A percentile compares a stretch with the other conserved stretches of the same genome.
Conservation (phyloP, 1,140 invertebrate genomes). For the Drosophila lacteicornis region DNA sequence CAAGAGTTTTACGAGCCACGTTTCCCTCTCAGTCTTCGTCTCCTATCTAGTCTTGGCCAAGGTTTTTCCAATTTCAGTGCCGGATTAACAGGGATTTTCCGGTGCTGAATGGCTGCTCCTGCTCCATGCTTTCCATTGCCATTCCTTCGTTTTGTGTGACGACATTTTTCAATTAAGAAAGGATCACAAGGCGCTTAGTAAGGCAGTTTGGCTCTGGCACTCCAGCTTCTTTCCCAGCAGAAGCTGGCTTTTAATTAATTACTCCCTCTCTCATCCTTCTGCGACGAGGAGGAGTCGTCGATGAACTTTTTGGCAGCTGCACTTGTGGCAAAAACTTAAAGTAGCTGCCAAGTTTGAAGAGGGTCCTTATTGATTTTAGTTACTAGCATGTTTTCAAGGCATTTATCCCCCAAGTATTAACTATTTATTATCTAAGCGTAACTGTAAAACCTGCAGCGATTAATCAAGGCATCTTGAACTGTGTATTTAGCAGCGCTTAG, state of each 20-base stretch:
- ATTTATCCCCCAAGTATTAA: background rate
- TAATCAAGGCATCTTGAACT: constrained; percentile 49
- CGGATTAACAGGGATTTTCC: constrained; percentile 80
- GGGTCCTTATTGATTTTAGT: constrained; percentile 30
- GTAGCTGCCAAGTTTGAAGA: constrained; percentile 24
- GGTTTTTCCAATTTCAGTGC: constrained; percentile 83
- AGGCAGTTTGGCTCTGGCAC: constrained; percentile 68
- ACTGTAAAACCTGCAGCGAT: constrained; percentile 9
- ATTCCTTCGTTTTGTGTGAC: constrained; percentile 63
- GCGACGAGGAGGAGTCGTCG: background rate
- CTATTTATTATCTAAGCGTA: constrained; percentile 7
- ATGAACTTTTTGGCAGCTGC: constrained; percentile 69
- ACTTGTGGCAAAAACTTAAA: constrained; percentile 43
- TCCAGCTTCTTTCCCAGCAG: constrained; percentile 16
- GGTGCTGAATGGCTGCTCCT: constrained; percentile 48
- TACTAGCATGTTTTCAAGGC: background rate
- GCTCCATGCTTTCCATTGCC: constrained; percentile 27
- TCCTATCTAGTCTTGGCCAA: constrained; percentile 48
- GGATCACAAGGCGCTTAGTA: constrained; percentile 82
- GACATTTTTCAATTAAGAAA: constrained; percentile 84
- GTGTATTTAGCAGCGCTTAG: constrained; percentile 63
- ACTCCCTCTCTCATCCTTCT: constrained; percentile 25
- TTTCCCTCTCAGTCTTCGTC: constrained; percentile 6
- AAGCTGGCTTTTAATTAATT: constrained; percentile 75
- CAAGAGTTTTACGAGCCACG: constrained; percentile 68